Conservation (phyloP, 2,113 vertebrate species). For the Hippocampus zosterae region DNA sequence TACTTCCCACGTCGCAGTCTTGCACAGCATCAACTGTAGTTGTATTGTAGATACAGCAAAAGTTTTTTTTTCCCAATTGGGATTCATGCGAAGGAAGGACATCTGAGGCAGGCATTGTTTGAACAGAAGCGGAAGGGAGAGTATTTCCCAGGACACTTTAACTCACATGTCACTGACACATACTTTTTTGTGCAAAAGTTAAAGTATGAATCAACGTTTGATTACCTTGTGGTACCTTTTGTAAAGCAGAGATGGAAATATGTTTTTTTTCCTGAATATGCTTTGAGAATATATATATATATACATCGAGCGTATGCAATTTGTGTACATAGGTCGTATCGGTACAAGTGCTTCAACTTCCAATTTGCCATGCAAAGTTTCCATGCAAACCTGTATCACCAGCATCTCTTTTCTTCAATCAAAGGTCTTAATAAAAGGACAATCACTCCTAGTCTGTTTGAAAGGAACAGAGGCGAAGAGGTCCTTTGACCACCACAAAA, state of each 20-base stretch:
- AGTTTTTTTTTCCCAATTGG: conserved; percentile 19
- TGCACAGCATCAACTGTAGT: not conserved
- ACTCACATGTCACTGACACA: not conserved
- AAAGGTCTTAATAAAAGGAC: not conserved
- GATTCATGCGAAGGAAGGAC: conserved; percentile 39
- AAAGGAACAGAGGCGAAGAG: not conserved
- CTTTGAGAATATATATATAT: not conserved
- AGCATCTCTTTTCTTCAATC: not conserved
- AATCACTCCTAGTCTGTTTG: not conserved
- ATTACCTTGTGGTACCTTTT: not conserved
- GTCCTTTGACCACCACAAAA: not conserved
- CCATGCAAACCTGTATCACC: conserved; percentile 36
- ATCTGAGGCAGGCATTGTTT: conserved; percentile 58
- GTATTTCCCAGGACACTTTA: conserved; percentile 7
- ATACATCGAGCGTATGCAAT: not conserved
- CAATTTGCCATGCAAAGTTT: conserved; percentile 58
- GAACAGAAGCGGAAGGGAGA: conserved; percentile 30
- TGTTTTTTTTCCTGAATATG: not conserved
- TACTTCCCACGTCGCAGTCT: conserved; percentile 47
- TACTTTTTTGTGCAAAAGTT: not conserved
- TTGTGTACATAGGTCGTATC: not conserved
- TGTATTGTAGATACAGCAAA: not conserved
- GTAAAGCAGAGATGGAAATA: too few species aligned
- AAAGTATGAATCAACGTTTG: not conserved
- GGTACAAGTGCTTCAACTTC: conserved; percentile 7